A percentile compares a stretch with the other conserved stretches of the same genome.
These are phyloP conservation scores for Eulemur macaco DNA, from an alignment of 2,113 vertebrate genomes.

Conservation along the genomic window DNA sequence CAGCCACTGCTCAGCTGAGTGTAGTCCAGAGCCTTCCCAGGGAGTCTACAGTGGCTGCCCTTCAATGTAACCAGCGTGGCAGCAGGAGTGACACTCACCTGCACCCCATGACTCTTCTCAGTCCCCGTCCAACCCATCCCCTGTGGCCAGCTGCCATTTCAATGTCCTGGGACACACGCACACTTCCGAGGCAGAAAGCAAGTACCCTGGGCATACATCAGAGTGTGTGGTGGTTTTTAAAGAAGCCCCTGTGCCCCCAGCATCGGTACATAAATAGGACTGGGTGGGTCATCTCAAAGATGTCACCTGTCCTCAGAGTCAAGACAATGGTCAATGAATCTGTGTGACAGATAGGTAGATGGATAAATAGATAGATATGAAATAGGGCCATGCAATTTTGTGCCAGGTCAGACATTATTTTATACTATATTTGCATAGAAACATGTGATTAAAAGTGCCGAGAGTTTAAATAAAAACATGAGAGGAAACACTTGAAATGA, in stretches of 20 bases:
- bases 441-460: neutral
- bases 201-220: neutral
- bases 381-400: neutral
- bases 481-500: neutral
- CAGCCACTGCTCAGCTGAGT: neutral
- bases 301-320: neutral
- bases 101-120: neutral
- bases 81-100: neutral
- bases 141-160: neutral
- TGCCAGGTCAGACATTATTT: neutral
- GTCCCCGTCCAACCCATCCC: too few relatives aligned
- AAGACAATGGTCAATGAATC: too few relatives aligned
- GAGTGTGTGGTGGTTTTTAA: too few relatives aligned
- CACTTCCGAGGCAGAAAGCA: neutral
- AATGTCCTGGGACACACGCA: fast-evolving
- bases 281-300: neutral
- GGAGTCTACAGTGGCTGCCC: neutral
- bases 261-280: neutral
- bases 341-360: fast-evolving
- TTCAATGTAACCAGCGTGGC: neutral
- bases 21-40: neutral
- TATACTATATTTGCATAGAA: neutral
- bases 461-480: neutral
- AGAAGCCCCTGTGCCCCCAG: neutral
- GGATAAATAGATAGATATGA: fast-evolving